phyloP scores from a whole-genome alignment of 2,797 vertebrate genomes.

The Ptychadena robeensis region DNA sequence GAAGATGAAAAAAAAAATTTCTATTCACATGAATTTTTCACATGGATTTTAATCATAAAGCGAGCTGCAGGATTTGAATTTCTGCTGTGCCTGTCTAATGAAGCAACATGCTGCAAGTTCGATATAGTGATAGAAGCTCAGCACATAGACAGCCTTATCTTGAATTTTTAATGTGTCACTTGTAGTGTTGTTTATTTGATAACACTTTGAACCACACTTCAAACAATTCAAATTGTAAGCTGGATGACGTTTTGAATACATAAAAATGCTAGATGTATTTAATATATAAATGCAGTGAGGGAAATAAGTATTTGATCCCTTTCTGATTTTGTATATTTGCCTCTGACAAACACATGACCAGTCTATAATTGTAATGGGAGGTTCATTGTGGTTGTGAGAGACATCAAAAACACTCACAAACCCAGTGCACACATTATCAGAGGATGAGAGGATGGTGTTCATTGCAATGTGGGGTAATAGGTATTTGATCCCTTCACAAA shows the following conservation, averaged over 20 bases:
- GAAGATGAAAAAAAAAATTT: conserved; percentile 3
- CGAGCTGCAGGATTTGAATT: background rate
- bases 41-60: conserved; percentile 20
- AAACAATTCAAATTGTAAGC: conserved; percentile 17
- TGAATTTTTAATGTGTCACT: conserved; percentile 17
- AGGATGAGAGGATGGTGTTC: too few relatives aligned
- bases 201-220: conserved; percentile 1
- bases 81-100: background rate
- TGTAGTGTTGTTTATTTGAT: background rate
- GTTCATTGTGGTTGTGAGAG: too few relatives aligned
- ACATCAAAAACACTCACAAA: too few relatives aligned
- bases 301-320: too few relatives aligned
- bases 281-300: too few relatives aligned
- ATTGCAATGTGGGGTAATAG: too few relatives aligned
- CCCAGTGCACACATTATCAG: too few relatives aligned
- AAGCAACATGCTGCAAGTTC: background rate
- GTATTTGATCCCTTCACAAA: too few relatives aligned
- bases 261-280: too few relatives aligned
- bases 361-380: too few relatives aligned
- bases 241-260: background rate
- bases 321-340: too few relatives aligned
- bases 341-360: too few relatives aligned
- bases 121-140: background rate
- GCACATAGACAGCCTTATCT: background rate
- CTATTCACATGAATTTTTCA: conserved; percentile 15